These are phyloP conservation scores for Pagrus major DNA, from an alignment of 2,113 vertebrate genomes.

Conservation along the genomic window DNA sequence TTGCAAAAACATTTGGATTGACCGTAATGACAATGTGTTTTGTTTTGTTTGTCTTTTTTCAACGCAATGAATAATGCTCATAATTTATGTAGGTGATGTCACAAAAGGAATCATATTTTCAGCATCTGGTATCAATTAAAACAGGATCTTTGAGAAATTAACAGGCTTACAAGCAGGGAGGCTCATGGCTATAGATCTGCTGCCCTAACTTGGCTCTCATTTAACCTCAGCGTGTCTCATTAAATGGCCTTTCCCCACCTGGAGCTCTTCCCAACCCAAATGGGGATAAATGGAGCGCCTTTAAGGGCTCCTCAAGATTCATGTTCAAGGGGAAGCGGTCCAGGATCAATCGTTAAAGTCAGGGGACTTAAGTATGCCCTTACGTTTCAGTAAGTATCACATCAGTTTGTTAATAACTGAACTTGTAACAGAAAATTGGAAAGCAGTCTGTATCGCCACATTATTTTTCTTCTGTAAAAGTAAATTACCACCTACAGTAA, in stretches of 20 bases:
- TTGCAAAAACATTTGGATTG: no score
- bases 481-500: neutral
- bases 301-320: neutral
- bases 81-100: neutral
- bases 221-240: constrained; percentile 48
- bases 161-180: neutral
- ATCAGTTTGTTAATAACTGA: neutral
- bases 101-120: neutral
- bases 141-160: neutral
- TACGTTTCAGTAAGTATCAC: neutral
- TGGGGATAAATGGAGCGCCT: constrained; percentile 12
- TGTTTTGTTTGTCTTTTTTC: no score
- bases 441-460: neutral
- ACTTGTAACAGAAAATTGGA: neutral
- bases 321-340: neutral
- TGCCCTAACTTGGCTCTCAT: neutral
- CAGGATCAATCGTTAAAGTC: neutral
- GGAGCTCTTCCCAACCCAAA: constrained; percentile 3
- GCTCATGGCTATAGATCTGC: neutral
- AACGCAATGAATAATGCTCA: no score
- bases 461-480: neutral
- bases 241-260: constrained; percentile 19
- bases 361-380: neutral
- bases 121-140: neutral
- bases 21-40: no score